Conservation (phyloP, 2,113 vertebrate genomes). For the Nothocercus julius region DNA sequence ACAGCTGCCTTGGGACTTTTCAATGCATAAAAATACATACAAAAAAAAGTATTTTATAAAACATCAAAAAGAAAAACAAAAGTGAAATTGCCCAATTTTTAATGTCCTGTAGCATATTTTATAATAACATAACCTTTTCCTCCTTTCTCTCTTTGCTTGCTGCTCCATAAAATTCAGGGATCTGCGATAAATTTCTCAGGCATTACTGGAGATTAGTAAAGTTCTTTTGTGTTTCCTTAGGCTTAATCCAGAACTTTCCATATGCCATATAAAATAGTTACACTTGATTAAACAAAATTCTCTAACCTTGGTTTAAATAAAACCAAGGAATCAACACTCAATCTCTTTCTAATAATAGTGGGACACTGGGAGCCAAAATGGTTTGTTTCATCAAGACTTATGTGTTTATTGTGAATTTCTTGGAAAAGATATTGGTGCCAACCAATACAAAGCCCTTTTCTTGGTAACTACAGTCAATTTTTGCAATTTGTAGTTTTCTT, state of each 20-base stretch:
- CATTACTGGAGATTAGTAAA: not conserved
- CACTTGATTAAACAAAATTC: not conserved
- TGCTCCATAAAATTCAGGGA: constrained; percentile 21
- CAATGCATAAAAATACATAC: not conserved
- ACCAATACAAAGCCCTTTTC: not conserved
- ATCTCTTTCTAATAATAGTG: not conserved
- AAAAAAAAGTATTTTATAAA: not conserved
- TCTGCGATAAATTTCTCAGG: not conserved
- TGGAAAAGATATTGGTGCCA: not conserved
- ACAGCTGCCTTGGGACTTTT: not conserved
- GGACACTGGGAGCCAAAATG: not conserved
- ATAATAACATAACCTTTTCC: not conserved
- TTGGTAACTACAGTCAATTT: not conserved
- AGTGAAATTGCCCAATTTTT: not conserved
- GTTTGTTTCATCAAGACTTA: not conserved
- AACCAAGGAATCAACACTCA: not conserved
- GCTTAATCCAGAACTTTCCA: not conserved
- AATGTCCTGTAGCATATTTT: not conserved
- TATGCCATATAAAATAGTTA: not conserved
- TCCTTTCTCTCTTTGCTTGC: not conserved
- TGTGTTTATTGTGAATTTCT: not conserved
- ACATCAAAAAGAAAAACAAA: not conserved
- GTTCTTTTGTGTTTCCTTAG: not conserved
- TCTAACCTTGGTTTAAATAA: not conserved
- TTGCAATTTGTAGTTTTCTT: not conserved